phyloP scores from a whole-genome alignment of 1,140 invertebrate genomes.

The Drosophila arawakana region DNA sequence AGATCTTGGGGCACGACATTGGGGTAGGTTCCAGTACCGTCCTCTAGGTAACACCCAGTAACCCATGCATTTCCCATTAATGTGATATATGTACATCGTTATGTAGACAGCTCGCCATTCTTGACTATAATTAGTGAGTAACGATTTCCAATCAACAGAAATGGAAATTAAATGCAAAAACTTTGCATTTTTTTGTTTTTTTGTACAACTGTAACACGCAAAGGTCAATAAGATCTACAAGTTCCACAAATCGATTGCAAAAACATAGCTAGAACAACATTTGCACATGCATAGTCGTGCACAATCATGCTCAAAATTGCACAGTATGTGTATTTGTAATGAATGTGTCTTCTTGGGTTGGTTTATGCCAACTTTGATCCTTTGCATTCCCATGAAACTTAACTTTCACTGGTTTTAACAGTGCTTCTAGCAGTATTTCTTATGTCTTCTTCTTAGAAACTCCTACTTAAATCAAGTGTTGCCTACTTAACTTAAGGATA shows the following conservation, averaged over 20 bases:
- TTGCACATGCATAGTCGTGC: not conserved
- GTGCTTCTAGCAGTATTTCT: too few relatives aligned
- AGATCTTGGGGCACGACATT: conserved; percentile 5
- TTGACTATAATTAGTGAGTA: conserved; percentile 2
- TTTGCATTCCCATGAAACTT: too few relatives aligned
- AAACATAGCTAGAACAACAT: conserved; percentile 3
- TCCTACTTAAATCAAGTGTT: too few relatives aligned
- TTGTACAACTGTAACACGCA: conserved; percentile 17
- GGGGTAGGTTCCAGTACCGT: conserved; percentile 17
- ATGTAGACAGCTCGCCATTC: not conserved
- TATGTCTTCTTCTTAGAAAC: too few relatives aligned
- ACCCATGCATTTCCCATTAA: not conserved
- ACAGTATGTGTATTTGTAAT: too few relatives aligned
- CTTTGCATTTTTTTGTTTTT: not conserved
- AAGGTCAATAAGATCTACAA: conserved; percentile 26
- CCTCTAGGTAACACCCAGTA: conserved; percentile 11
- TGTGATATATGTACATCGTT: not conserved
- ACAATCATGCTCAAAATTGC: not conserved
- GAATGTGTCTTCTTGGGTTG: too few relatives aligned
- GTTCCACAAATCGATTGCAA: conserved; percentile 7
- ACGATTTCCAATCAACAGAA: not conserved
- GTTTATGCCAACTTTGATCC: too few relatives aligned
- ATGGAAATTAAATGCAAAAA: not conserved
- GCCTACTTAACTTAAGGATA: too few relatives aligned
- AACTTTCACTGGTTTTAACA: too few relatives aligned